Evolutionary conservation across 2,113 vertebrate species (phyloP).

Genomic region (Pterocles gutturalis): DNA sequence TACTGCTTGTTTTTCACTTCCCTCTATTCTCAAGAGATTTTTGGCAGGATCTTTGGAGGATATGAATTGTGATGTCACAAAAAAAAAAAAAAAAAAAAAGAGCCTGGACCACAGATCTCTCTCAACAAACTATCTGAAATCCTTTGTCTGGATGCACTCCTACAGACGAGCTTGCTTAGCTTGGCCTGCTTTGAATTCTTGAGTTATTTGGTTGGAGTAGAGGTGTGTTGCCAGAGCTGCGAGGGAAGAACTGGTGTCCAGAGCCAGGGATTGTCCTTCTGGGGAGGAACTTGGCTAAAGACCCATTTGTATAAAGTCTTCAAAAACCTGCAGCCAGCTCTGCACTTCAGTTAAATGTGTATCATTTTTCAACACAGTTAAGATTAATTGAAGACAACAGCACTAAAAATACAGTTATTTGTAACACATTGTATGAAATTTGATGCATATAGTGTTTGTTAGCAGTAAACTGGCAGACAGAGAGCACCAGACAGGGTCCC

Average conservation of each 20-base stretch:
- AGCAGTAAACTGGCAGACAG: not conserved
- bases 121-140: not conserved
- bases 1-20: constrained; percentile 57
- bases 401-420: not conserved
- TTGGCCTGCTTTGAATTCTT: constrained; percentile 43
- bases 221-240: constrained; percentile 38
- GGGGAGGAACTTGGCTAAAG: constrained; percentile 32
- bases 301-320: not conserved
- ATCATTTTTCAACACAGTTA: constrained; percentile 30
- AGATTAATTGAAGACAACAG: constrained; percentile 30
- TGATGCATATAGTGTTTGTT: not conserved
- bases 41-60: constrained; percentile 32
- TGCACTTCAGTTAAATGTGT: not conserved
- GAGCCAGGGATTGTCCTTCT: constrained; percentile 58
- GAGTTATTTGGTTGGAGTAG: constrained; percentile 35
- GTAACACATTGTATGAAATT: not conserved
- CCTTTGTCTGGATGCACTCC: constrained; percentile 20
- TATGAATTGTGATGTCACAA: constrained; percentile 59
- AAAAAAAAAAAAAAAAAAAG: constrained; percentile 2
- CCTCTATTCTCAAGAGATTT: constrained; percentile 41
- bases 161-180: not conserved
- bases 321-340: constrained; percentile 9
- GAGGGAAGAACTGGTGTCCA: not conserved
- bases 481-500: not conserved
- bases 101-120: not conserved